Base-by-base conservation (phyloP, 2,888 invertebrate genomes). In the Ptilodon capucinus region DNA sequence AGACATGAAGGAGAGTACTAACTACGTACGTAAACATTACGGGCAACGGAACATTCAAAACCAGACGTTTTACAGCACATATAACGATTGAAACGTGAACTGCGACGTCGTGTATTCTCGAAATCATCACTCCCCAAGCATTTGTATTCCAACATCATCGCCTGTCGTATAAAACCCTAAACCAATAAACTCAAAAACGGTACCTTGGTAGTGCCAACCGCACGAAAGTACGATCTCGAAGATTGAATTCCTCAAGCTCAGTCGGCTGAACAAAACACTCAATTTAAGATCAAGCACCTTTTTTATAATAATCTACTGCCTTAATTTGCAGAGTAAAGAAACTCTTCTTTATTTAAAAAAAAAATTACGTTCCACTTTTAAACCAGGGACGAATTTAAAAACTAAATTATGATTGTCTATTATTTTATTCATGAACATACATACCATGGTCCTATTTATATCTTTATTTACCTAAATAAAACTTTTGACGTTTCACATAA, bases 251-350 rank as follows among this genome's bases (percentile, higher is more conserved):
- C 67, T 51, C 59, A 61, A 45, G 59, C 64, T 63, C 64, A 65
- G 58, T 65, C 56, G 62, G 57, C 61, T 62, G 79, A 75, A 80
- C 80, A 79, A 80, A 79, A 80, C 79, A 76, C 73, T 73, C 77
- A 74, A 83, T 82, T 80, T 79, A 55, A 73, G 74, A 78, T 74
- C 71, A 69, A 70, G 71, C 69, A 65, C 69, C 71, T 74, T 73
- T 58, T 74, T 75, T 74, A 68, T 67, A 60, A 60, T 72, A 73
- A 72, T 71, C 50, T 67, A 50, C 54, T 60, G 54, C 49, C 58
- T 67, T 62, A 62, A 62, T 65, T 65, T 60, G 9, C 44, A 52
- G 42, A 42, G 47, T 46, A 52, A 58, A 57, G 48, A 38, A 57
- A 56, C 43, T 54, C 14, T 60, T 56, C 28, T 42, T 42, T 54